Evolutionary conservation across 2,888 invertebrate genomes (phyloP).

Genomic region (Phanerotoma sp.): DNA sequence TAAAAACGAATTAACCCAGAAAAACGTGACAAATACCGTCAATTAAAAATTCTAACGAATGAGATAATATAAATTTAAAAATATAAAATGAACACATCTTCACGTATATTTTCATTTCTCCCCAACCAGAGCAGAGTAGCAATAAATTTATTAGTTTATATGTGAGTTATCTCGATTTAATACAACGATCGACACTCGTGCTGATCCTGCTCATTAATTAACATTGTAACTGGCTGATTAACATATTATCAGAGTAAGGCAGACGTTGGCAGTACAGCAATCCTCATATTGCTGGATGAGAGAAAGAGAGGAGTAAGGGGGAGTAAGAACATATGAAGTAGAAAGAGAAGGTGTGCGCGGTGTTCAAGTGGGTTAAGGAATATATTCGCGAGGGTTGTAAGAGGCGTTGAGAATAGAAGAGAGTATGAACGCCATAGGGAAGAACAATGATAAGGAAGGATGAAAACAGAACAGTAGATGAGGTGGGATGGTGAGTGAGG

Average conservation of each 20-base stretch:
- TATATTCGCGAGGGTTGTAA: conserved; percentile 11
- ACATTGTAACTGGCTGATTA: conserved; percentile 46
- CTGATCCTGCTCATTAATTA: conserved; percentile 44
- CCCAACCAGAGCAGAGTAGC: background rate
- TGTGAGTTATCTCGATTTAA: conserved; percentile 31
- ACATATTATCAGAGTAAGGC: conserved; percentile 49
- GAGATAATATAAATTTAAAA: too few relatives aligned
- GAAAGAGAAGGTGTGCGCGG: background rate
- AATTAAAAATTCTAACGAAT: too few relatives aligned
- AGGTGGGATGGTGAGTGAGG: conserved; percentile 7
- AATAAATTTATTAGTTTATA: background rate
- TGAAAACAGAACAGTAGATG: conserved; percentile 34
- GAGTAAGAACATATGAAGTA: background rate
- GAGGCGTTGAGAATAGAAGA: background rate
- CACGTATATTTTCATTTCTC: background rate
- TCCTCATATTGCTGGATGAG: too few relatives aligned
- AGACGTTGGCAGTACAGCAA: conserved; percentile 32
- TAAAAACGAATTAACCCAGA: too few relatives aligned
- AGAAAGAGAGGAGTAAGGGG: conserved; percentile 26
- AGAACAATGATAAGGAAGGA: conserved; percentile 38
- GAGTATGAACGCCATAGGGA: conserved; percentile 29
- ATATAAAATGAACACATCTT: background rate
- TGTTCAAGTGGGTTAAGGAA: conserved; percentile 4
- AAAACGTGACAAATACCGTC: too few relatives aligned
- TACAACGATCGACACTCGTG: conserved; percentile 37